phyloP scores from a whole-genome alignment of 2,888 invertebrate species.

The Anthophora plumipes region DNA sequence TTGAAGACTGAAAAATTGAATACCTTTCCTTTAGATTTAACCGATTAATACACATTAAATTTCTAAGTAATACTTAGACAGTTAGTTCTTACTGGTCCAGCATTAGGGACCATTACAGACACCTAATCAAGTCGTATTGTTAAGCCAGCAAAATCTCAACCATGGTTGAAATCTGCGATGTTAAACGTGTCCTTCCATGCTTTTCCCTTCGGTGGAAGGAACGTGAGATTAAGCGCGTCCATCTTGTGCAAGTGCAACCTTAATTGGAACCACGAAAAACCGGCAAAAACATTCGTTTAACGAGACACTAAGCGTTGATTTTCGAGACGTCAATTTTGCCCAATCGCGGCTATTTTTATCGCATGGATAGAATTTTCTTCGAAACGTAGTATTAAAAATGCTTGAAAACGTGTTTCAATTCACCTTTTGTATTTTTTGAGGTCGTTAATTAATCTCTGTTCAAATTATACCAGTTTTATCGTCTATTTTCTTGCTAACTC shows the following conservation, averaged over 20 bases:
- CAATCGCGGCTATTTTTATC: slow-evolving; percentile 38
- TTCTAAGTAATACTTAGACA: no score
- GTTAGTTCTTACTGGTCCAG: background rate
- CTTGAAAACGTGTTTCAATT: slow-evolving; percentile 29
- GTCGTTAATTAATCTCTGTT: background rate
- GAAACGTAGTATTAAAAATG: slow-evolving; percentile 6
- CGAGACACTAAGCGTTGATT: slow-evolving; percentile 39
- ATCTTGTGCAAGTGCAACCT: slow-evolving; percentile 47
- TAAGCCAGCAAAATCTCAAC: slow-evolving; percentile 12
- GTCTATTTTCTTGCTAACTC: background rate
- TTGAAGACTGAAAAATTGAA: no score
- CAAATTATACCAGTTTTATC: background rate
- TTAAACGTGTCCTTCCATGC: slow-evolving; percentile 19
- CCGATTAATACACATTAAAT: no score
- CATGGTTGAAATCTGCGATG: slow-evolving; percentile 2
- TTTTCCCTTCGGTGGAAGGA: slow-evolving; percentile 26
- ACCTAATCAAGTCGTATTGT: slow-evolving; percentile 35
- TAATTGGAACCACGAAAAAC: slow-evolving; percentile 60
- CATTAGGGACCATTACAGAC: slow-evolving; percentile 45
- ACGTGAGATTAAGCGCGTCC: slow-evolving; percentile 50
- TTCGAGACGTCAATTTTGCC: slow-evolving; percentile 46
- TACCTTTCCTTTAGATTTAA: no score
- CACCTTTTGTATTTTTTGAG: slow-evolving; percentile 25
- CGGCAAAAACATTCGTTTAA: slow-evolving; percentile 53
- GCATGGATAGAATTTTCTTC: slow-evolving; percentile 26